Conservation (phyloP, 2,797 vertebrate genomes). For the Antrozous pallidus region DNA sequence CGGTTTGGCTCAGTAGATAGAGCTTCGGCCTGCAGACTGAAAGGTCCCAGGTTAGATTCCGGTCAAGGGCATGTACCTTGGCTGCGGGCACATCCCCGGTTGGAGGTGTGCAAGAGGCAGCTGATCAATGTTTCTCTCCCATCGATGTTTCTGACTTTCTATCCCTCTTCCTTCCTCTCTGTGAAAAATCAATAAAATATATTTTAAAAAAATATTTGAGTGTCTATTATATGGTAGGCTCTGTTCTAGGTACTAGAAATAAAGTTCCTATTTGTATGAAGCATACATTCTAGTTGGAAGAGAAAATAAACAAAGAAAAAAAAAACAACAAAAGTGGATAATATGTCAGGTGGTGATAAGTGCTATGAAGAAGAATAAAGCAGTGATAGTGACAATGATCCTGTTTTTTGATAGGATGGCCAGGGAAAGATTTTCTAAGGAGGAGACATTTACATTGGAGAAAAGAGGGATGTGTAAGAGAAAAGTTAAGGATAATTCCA, state of each 20-base stretch:
- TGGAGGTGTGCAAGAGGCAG: too few species aligned
- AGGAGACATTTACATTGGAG: background rate
- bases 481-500: background rate
- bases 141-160: too few species aligned
- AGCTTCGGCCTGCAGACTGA: too few species aligned
- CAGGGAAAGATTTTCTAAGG: background rate
- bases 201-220: too few species aligned
- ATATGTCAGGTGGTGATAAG: background rate
- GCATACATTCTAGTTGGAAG: background rate
- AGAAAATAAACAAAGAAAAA: background rate
- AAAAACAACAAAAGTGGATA: background rate
- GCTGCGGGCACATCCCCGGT: too few species aligned
- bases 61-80: too few species aligned
- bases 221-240: background rate
- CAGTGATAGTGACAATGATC: too few species aligned
- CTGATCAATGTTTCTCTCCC: too few species aligned
- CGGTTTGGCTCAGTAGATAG: too few species aligned
- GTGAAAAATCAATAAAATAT: too few species aligned
- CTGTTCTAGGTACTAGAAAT: background rate
- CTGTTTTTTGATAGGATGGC: background rate
- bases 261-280: background rate
- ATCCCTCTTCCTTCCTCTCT: too few species aligned
- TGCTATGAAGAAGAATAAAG: background rate
- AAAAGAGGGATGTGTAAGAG: background rate
- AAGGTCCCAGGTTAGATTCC: too few species aligned